A percentile compares a stretch with the other conserved stretches of the same genome.
Conservation (phyloP, 2,888 invertebrate genomes). For the Eucriotettix oculatus region DNA sequence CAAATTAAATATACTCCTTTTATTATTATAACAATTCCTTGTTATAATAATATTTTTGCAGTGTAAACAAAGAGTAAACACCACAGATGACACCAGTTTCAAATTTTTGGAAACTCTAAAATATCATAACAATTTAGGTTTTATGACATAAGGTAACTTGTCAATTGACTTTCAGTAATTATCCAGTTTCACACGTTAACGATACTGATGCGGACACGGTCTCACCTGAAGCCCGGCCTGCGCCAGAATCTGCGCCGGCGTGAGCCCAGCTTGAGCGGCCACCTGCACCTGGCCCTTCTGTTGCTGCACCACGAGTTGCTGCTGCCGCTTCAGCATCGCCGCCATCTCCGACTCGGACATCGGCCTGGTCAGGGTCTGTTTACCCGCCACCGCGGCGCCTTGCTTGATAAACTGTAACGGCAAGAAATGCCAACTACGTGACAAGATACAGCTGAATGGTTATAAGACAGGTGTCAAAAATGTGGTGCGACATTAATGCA, state of each 20-base stretch:
- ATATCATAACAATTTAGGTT: no score
- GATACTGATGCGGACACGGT: constrained; percentile 2
- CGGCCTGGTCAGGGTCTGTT: constrained; percentile 19
- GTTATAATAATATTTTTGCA: no score
- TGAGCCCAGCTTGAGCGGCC: constrained; percentile 21
- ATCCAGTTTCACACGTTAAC: no score
- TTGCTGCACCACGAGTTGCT: constrained; percentile 21
- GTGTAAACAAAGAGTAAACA: no score
- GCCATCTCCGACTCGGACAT: constrained; percentile 41
- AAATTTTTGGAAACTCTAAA: no score
- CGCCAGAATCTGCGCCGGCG: constrained; percentile 38
- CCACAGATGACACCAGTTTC: neutral
- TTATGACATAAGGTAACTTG: no score
- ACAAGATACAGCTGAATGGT: no score
- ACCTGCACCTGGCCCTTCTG: constrained; percentile 27
- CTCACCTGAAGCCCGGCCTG: constrained; percentile 30
- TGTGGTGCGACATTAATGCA: no score
- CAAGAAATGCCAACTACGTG: neutral
- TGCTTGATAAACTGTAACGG: neutral
- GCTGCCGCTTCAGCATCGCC: constrained; percentile 37
- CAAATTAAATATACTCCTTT: no score
- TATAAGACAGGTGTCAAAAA: no score
- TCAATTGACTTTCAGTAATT: no score
- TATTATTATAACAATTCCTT: no score
- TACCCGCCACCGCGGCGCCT: constrained; percentile 6